Evolutionary conservation across 2,888 invertebrate species (phyloP).

Genomic region (Drosophila anceps): DNA sequence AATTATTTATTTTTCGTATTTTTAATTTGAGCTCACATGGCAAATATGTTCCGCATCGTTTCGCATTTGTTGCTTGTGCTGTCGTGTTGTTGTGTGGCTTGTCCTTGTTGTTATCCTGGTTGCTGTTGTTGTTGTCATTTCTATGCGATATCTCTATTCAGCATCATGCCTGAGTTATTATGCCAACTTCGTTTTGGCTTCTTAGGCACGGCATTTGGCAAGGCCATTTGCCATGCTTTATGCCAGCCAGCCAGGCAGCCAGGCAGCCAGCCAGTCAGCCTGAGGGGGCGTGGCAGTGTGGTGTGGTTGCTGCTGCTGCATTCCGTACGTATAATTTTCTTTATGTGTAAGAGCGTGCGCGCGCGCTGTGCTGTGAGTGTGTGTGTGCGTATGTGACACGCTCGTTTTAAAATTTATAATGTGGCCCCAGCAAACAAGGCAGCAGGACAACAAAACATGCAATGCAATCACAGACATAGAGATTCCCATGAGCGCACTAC

Average conservation of each 20-base stretch:
- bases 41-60: slow-evolving; percentile 48
- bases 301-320: slow-evolving; percentile 26
- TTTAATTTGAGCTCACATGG: slow-evolving; percentile 53
- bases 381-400: slow-evolving; percentile 62
- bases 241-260: slow-evolving; percentile 21
- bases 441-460: slow-evolving; percentile 63
- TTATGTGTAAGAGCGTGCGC: slow-evolving; percentile 43
- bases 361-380: not conserved
- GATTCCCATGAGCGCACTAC: slow-evolving; percentile 65
- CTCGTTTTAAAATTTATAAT: slow-evolving; percentile 81
- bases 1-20: slow-evolving; percentile 26
- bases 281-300: not conserved
- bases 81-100: slow-evolving; percentile 4
- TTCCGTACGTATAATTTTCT: slow-evolving; percentile 65
- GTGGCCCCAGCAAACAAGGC: slow-evolving; percentile 52
- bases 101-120: slow-evolving; percentile 14
- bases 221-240: slow-evolving; percentile 76
- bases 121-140: slow-evolving; percentile 24
- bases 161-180: slow-evolving; percentile 78
- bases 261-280: slow-evolving; percentile 8
- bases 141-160: slow-evolving; percentile 64
- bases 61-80: slow-evolving; percentile 19
- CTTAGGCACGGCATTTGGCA: slow-evolving; percentile 78
- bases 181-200: slow-evolving; percentile 77
- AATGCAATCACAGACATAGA: slow-evolving; percentile 79